phyloP scores from a whole-genome alignment of 1,140 invertebrate species.

The Camponotus pennsylvanicus region DNA sequence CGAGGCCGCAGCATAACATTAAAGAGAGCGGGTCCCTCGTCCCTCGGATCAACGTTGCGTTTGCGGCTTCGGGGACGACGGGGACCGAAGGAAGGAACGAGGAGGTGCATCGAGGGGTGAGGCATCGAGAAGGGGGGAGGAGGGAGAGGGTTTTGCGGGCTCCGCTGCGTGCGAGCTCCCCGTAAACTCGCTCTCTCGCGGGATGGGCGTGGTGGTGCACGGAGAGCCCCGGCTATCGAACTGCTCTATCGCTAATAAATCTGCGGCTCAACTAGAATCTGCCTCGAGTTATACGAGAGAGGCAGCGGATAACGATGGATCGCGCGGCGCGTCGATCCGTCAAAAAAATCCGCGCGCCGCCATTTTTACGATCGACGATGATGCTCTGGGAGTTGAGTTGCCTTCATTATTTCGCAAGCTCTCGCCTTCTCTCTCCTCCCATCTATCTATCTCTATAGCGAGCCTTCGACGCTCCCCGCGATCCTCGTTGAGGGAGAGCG shows the following conservation, averaged over 20 bases:
- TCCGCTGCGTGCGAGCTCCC: conserved; percentile 42
- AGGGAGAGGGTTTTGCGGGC: no score
- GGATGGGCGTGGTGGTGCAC: conserved; percentile 83
- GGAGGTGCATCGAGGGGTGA: background rate
- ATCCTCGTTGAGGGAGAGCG: conserved; percentile 17
- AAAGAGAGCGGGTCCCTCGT: conserved; percentile 36
- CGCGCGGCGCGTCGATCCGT: conserved; percentile 44
- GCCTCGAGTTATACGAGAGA: conserved; percentile 76
- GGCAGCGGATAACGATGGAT: conserved; percentile 68
- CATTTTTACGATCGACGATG: conserved; percentile 53
- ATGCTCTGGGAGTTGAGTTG: conserved; percentile 45
- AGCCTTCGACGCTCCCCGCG: conserved; percentile 21
- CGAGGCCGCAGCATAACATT: conserved; percentile 59
- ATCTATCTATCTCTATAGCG: background rate
- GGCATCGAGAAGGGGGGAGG: no score
- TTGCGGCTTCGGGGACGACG: conserved; percentile 15
- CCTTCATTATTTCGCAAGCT: conserved; percentile 54
- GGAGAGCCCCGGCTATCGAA: conserved; percentile 80
- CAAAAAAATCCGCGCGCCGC: conserved; percentile 61
- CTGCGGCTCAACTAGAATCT: conserved; percentile 83
- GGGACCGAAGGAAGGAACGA: background rate
- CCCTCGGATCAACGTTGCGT: conserved; percentile 45
- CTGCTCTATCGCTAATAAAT: conserved; percentile 83
- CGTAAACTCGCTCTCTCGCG: conserved; percentile 42
- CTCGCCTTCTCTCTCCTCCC: background rate